Evolutionary conservation across 2,113 vertebrate species (phyloP).

Genomic region (Pardalotus punctatus): DNA sequence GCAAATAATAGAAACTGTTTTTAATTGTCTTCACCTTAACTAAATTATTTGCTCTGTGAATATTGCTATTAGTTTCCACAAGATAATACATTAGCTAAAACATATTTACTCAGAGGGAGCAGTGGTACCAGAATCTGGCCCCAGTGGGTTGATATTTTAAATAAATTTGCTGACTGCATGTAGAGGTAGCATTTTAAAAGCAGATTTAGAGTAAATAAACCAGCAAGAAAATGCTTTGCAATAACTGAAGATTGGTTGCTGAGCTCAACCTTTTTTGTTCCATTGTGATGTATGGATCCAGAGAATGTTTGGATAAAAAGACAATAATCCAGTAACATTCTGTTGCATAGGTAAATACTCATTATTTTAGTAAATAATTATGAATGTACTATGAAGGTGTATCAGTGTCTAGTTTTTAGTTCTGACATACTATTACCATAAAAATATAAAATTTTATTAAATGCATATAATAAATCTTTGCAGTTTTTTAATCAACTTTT

Average conservation of each 20-base stretch:
- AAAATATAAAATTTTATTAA: not conserved
- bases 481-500: rapidly evolving
- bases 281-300: not conserved
- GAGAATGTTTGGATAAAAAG: not conserved
- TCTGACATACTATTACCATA: not conserved
- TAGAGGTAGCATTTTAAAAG: not conserved
- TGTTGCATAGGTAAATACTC: not conserved
- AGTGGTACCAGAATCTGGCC: not conserved
- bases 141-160: not conserved
- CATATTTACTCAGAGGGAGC: not conserved
- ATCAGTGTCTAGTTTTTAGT: not conserved
- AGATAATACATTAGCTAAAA: not conserved
- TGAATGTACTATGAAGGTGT: not conserved
- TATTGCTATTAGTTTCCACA: not conserved
- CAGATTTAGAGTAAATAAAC: not conserved
- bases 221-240: not conserved
- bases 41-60: not conserved
- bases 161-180: not conserved
- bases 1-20: not conserved
- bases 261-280: not conserved
- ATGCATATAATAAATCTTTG: not conserved
- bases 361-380: not conserved
- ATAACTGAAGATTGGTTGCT: not conserved
- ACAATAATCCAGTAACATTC: not conserved
- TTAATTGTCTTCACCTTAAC: not conserved